Evolutionary conservation across 2,888 invertebrate genomes (phyloP).

Genomic region (Latheticus oryzae): DNA sequence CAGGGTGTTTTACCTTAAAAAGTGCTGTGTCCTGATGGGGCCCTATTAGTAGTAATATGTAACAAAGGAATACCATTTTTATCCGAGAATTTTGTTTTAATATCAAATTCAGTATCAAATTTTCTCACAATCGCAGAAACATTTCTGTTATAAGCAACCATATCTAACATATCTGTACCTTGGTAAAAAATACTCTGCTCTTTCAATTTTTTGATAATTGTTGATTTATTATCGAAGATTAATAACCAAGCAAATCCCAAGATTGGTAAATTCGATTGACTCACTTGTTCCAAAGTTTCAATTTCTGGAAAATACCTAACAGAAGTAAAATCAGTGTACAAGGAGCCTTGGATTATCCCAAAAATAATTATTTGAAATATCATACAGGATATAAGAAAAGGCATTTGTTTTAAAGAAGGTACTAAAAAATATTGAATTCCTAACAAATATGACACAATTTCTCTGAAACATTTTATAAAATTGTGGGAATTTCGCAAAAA

Average conservation of each 20-base stretch:
- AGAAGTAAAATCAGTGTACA: slow-evolving; percentile 63
- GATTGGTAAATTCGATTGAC: slow-evolving; percentile 60
- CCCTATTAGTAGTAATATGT: too few species aligned
- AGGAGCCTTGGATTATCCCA: slow-evolving; percentile 64
- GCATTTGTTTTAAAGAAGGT: slow-evolving; percentile 8
- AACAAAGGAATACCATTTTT: slow-evolving; percentile 58
- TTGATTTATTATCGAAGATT: slow-evolving; percentile 51
- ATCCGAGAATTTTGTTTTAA: slow-evolving; percentile 52
- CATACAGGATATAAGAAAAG: slow-evolving; percentile 57
- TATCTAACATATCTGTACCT: slow-evolving; percentile 34
- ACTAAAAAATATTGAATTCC: slow-evolving; percentile 6
- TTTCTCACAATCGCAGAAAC: slow-evolving; percentile 56
- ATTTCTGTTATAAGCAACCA: slow-evolving; percentile 45
- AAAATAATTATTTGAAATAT: slow-evolving; percentile 62
- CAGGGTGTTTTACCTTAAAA: too few species aligned
- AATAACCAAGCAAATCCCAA: slow-evolving; percentile 44
- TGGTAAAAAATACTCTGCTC: slow-evolving; percentile 29
- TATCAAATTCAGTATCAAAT: slow-evolving; percentile 56
- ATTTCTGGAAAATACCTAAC: slow-evolving; percentile 64
- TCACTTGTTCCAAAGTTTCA: slow-evolving; percentile 61
- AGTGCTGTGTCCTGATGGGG: too few species aligned
- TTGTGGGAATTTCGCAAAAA: too few species aligned
- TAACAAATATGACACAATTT: slow-evolving; percentile 3
- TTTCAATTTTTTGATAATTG: slow-evolving; percentile 48
- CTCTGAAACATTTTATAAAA: too few species aligned